Conservation (phyloP, 2,113 vertebrate species). For the Eptesicus fuscus region DNA sequence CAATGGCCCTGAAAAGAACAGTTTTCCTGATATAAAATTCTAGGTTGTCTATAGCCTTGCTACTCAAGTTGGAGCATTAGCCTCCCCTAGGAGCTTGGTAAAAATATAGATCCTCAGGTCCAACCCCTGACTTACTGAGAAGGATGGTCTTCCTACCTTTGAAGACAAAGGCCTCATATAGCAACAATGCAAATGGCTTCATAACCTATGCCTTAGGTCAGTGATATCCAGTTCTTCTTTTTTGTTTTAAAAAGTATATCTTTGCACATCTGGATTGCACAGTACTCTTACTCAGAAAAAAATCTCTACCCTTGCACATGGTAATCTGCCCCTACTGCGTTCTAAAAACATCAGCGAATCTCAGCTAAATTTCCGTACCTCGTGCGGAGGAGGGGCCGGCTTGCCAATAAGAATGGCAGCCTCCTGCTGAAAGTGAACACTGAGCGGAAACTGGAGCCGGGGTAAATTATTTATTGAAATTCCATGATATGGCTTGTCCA, state of each 20-base stretch:
- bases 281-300: constrained; percentile 36
- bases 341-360: constrained; percentile 68
- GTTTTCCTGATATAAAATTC: background rate
- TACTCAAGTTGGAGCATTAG: background rate
- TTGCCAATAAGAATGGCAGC: constrained; percentile 69
- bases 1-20: background rate
- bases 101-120: background rate
- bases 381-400: background rate
- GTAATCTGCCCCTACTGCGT: constrained; percentile 44
- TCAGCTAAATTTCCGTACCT: constrained; percentile 77
- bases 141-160: background rate
- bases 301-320: constrained; percentile 53
- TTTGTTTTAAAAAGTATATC: constrained; percentile 38
- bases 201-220: background rate
- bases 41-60: background rate
- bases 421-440: constrained; percentile 81
- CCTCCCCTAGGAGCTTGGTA: background rate
- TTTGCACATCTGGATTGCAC: constrained; percentile 67
- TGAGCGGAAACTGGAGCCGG: constrained; percentile 77
- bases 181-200: background rate
- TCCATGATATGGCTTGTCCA: constrained; percentile 79
- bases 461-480: constrained; percentile 89
- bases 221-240: background rate
- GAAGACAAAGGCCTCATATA: background rate
- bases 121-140: background rate